Percentiles rank a stretch among this genome's conserved stretches.
These are phyloP conservation scores for Anas platyrhynchos DNA, from an alignment of 2,113 vertebrate genomes.

Conservation along the genomic window DNA sequence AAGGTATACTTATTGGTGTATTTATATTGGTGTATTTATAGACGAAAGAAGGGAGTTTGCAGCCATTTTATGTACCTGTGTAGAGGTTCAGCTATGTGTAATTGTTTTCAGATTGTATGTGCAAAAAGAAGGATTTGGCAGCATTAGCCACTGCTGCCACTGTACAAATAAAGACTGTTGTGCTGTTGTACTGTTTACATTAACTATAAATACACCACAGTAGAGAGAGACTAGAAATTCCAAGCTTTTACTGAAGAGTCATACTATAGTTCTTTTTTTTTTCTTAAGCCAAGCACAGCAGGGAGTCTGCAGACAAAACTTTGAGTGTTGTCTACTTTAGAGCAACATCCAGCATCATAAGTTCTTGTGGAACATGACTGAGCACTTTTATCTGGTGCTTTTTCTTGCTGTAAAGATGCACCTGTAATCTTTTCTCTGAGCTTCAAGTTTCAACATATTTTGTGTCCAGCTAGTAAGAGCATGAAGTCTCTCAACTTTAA, in stretches of 20 bases:
- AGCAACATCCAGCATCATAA: background rate
- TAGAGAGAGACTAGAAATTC: background rate
- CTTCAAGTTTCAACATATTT: background rate
- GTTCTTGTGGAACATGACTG: fast-evolving
- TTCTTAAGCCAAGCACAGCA: background rate
- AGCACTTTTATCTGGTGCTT: background rate
- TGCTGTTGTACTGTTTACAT: background rate
- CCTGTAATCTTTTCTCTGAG: background rate
- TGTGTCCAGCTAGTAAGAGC: background rate
- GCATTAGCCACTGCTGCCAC: background rate
- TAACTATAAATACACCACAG: background rate
- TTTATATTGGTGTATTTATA: no score
- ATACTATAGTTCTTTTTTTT: background rate
- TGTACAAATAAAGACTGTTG: background rate
- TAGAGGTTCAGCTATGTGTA: background rate
- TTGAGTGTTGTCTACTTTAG: background rate
- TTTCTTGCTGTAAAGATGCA: background rate
- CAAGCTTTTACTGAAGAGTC: background rate
- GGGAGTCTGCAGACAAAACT: background rate
- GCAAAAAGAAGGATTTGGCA: background rate
- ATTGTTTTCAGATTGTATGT: background rate
- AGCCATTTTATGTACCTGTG: background rate
- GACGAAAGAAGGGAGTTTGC: no score
- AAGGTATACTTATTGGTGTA: no score
- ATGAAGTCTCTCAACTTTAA: background rate